Evolutionary conservation across 2,797 vertebrate species (phyloP).

Genomic region (Forpus xanthops): DNA sequence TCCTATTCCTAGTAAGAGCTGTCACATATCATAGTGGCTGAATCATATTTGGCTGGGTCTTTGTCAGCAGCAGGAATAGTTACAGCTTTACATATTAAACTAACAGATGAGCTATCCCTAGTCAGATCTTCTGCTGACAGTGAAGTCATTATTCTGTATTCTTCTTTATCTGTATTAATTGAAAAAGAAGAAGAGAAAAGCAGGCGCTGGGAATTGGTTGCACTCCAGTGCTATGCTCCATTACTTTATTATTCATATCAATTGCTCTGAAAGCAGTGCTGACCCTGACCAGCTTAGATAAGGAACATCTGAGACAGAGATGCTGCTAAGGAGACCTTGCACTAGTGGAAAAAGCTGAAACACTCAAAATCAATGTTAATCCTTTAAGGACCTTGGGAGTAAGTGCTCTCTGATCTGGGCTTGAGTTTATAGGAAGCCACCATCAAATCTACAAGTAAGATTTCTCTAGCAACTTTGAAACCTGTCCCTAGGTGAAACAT

Average conservation of each 20-base stretch:
- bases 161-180: not conserved
- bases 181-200: not conserved
- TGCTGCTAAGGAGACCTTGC: slow-evolving; percentile 4
- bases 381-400: not conserved
- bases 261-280: slow-evolving; percentile 51
- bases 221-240: not conserved
- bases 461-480: slow-evolving; percentile 25
- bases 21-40: not conserved
- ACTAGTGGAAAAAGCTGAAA: slow-evolving; percentile 12
- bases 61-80: not conserved
- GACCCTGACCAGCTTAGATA: slow-evolving; percentile 31
- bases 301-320: slow-evolving; percentile 26
- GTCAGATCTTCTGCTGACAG: not conserved
- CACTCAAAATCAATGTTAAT: slow-evolving; percentile 53
- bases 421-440: slow-evolving; percentile 11
- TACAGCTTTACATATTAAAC: not conserved
- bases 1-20: not conserved
- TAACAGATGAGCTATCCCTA: not conserved
- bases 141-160: not conserved
- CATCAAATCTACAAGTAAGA: slow-evolving; percentile 40
- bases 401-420: not conserved
- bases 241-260: slow-evolving; percentile 60
- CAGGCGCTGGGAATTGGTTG: not conserved
- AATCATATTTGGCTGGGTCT: not conserved
- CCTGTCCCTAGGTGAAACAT: not conserved